phyloP scores from a whole-genome alignment of 2,113 vertebrate species.

The Tauraco erythrolophus region DNA sequence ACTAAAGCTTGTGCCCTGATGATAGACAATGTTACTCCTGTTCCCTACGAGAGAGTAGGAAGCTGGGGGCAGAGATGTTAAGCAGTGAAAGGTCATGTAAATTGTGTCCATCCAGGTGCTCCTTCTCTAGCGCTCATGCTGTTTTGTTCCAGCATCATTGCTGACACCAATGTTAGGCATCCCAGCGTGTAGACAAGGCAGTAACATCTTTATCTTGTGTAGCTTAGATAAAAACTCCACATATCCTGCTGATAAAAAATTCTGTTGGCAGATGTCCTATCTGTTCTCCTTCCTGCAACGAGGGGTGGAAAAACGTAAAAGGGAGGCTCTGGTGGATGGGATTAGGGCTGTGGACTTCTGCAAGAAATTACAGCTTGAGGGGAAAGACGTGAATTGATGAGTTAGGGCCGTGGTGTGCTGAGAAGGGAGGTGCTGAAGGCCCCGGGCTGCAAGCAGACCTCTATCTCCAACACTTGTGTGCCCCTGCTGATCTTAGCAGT shows the following conservation, averaged over 20 bases:
- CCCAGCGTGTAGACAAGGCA: neutral
- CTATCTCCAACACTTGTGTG: fast-evolving
- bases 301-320: neutral
- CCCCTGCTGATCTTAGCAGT: neutral
- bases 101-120: neutral
- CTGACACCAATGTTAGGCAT: neutral
- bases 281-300: neutral
- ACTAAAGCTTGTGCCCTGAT: fast-evolving
- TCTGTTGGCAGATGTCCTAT: neutral
- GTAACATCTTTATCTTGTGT: neutral
- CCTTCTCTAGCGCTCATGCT: neutral
- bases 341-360: neutral
- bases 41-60: neutral
- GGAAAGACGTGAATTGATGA: neutral
- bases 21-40: neutral
- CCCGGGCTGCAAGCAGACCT: neutral
- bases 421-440: neutral
- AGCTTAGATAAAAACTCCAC: neutral
- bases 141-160: neutral
- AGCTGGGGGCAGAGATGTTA: neutral
- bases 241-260: neutral
- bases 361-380: neutral
- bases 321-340: neutral
- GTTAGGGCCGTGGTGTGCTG: neutral
- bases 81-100: neutral